Conservation (phyloP, 1,140 invertebrate genomes). For the Halictus rubicundus region DNA sequence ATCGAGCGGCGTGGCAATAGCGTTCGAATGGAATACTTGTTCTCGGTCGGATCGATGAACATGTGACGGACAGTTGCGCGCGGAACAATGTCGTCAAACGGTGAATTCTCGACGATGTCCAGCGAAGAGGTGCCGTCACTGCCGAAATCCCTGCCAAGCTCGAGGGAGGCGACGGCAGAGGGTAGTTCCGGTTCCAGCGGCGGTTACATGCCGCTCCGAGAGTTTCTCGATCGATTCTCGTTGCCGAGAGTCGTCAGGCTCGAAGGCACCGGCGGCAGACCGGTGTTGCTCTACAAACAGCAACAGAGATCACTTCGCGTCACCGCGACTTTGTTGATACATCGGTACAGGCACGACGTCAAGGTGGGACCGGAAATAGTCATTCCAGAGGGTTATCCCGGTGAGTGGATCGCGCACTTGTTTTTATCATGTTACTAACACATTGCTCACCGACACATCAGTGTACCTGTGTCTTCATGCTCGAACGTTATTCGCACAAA, state of each 20-base stretch:
- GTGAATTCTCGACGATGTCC: constrained; percentile 79
- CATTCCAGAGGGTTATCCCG: constrained; percentile 79
- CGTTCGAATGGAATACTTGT: too few species aligned
- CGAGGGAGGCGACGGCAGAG: constrained; percentile 77
- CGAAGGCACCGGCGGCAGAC: constrained; percentile 75
- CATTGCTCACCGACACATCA: too few species aligned
- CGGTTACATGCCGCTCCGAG: constrained; percentile 75
- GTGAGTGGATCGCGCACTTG: constrained; percentile 57
- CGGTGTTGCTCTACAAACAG: constrained; percentile 78
- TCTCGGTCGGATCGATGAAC: not conserved
- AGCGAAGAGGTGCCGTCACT: constrained; percentile 76
- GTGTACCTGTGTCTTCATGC: too few species aligned
- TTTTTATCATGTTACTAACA: too few species aligned
- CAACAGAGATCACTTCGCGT: constrained; percentile 78
- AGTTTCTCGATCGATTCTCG: constrained; percentile 78
- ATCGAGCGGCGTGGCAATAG: too few species aligned
- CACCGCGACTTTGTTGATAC: constrained; percentile 76
- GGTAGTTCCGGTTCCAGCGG: constrained; percentile 73
- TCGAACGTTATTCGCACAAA: too few species aligned
- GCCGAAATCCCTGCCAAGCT: constrained; percentile 77
- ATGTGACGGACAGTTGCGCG: not conserved
- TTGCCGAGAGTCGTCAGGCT: constrained; percentile 78
- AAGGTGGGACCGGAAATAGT: constrained; percentile 79
- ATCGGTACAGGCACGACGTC: constrained; percentile 78
- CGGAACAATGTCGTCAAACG: constrained; percentile 76